A percentile compares a stretch with the other conserved stretches of the same genome.
Evolutionary conservation across 2,113 vertebrate species (phyloP).

Genomic region (Menidia beryllina): DNA sequence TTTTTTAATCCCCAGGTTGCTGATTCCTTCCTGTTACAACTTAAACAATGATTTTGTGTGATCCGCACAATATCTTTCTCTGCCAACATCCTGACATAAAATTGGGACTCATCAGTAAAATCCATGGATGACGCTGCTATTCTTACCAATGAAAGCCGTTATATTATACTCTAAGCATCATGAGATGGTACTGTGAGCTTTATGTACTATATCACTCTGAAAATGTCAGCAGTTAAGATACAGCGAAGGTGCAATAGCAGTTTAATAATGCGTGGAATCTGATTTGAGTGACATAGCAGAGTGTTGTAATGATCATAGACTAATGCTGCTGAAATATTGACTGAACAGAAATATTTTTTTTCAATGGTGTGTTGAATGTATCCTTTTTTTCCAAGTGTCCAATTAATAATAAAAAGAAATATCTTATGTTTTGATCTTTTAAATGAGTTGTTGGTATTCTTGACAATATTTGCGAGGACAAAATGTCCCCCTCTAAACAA

Average conservation of each 20-base stretch:
- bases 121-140: not conserved
- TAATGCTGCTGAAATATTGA: not conserved
- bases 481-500: too few species aligned
- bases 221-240: constrained; percentile 20
- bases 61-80: constrained; percentile 3
- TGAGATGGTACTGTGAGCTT: not conserved
- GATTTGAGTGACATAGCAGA: not conserved
- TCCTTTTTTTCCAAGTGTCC: not conserved
- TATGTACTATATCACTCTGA: constrained; percentile 2
- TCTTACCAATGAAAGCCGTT: not conserved
- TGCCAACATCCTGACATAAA: not conserved
- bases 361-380: too few species aligned
- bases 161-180: not conserved
- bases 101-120: not conserved
- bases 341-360: too few species aligned
- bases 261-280: not conserved
- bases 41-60: constrained; percentile 66
- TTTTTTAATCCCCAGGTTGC: constrained; percentile 80
- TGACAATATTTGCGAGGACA: too few species aligned
- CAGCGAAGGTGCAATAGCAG: constrained; percentile 26
- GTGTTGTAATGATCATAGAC: constrained; percentile 8
- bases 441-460: too few species aligned
- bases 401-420: not conserved
- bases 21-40: constrained; percentile 89
- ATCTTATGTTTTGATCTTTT: too few species aligned